Evolutionary conservation across 2,113 vertebrate genomes (phyloP).

Genomic region (Ophiodon elongatus): DNA sequence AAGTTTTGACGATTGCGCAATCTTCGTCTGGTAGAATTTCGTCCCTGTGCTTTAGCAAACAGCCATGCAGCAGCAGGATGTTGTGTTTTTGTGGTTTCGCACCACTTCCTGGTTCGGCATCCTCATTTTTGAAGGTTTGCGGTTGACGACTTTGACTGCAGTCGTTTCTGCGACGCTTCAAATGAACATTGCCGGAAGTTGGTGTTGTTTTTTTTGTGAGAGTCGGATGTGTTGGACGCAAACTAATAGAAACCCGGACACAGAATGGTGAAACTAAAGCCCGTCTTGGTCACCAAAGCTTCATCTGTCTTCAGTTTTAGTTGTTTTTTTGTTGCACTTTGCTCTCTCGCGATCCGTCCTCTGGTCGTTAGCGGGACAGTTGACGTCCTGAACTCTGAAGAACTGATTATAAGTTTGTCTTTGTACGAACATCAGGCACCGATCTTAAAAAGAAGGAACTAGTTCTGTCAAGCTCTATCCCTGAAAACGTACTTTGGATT

Average conservation of each 20-base stretch:
- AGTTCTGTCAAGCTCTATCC: not conserved
- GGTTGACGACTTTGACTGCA: not conserved
- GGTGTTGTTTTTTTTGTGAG: not conserved
- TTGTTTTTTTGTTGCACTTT: no score
- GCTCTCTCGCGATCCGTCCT: not conserved
- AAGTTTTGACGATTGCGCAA: slow-evolving; percentile 7
- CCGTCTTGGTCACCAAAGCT: no score
- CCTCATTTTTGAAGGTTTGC: not conserved
- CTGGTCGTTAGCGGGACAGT: not conserved
- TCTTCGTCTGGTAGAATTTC: not conserved
- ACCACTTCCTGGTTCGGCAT: not conserved
- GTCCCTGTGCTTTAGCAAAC: not conserved
- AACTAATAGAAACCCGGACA: not conserved
- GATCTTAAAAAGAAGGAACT: not conserved
- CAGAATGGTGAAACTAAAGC: not conserved
- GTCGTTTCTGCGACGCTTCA: not conserved
- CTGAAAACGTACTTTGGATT: no score
- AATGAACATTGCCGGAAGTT: not conserved
- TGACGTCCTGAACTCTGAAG: not conserved
- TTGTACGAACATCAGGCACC: not conserved
- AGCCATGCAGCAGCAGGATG: not conserved
- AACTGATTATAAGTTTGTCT: not conserved
- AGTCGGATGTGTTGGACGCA: not conserved
- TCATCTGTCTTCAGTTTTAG: not conserved
- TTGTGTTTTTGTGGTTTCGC: not conserved